Base-by-base conservation (phyloP, 2,797 vertebrate genomes). In the Bovichtus variegatus region DNA sequence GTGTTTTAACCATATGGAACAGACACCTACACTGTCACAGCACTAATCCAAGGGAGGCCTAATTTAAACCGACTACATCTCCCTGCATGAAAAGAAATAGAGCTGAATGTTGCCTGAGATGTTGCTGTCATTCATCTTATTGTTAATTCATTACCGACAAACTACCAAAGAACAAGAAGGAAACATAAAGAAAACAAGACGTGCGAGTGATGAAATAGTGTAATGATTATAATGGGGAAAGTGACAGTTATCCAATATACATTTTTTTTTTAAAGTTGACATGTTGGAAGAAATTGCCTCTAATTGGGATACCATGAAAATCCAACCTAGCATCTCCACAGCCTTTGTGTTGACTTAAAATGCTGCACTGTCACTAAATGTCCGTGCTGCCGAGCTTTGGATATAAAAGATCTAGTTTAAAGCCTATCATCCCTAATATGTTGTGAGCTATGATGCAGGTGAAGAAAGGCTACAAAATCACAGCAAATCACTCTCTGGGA, bases 1-100 rank as follows among this genome's bases (percentile, higher is more conserved):
- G 86, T 90, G 90, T 92, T 92, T 90, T 88, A 93, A 92, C 89
- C 87, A 87, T 91, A 93, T 91, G 89, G 92, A 94, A 92, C 92
- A 93, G 91, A 91, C 90, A 91, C 92, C 90, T 84, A 91, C 81
- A 84, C 84, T 74, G 74, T 87, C 89, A 87, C 86, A 87, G 84
- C 83, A 64, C 88, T 90, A 91, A 93, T 94, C 88, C 87, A 89
- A 81, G 68, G 25, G 87, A 84, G 78, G 67, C 67, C 84, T 92
- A 51, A 92, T 94, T 93, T 91, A 90, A 91, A 93, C 75, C 69
- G 86, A 90, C 87, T 89, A 70, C 84, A 80, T 88, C 74, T 73
- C 65, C 57, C 76, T 71, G 59, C 31, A 46, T 70, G 36, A 38
- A 43, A 53, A 62, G 68, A 61, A 60, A 64, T 16, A 53, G 34